Evolutionary conservation across 2,888 invertebrate species (phyloP), one percentile per base, ranked within the genome.

Genomic region (Zygothrica quintamaculata): DNA sequence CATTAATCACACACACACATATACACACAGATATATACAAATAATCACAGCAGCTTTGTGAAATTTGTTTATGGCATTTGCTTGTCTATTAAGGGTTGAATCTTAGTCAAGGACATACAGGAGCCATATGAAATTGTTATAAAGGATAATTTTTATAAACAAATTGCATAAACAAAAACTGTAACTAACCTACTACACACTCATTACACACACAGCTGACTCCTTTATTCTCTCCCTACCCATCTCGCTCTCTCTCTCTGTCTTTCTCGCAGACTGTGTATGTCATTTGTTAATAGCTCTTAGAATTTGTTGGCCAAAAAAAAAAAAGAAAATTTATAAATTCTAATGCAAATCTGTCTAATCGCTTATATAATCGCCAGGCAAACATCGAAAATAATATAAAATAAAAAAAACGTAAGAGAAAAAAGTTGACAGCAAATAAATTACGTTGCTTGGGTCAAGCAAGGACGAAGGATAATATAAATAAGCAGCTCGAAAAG

Each of bases 361-460:
- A 73, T 65, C 70, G 71, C 52, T 42, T 13, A 46, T 62, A 57
- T 61, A 67, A 76, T 72, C 76, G 68, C 40, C 42, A 3, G 65
- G 52, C 61, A 77, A 75, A 74, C 74, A 77, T 71, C 58, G 53
- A 42, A 25, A n/a, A n/a, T n/a, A n/a, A n/a, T n/a, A n/a, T n/a
- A n/a, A n/a, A n/a, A n/a, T n/a, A n/a, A n/a, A n/a, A n/a, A n/a
- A n/a, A n/a, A n/a, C n/a, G n/a, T n/a, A n/a, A n/a, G n/a, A n/a
- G n/a, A n/a, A n/a, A n/a, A 15, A 56, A 69, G 61, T 74, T 74
- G 79, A 59, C 66, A 66, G 57, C 59, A 69, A 85, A 85, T 82
- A 76, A 80, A 80, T 85, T 67, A 76, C 64, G 51, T n/a, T n/a
- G n/a, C n/a, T n/a, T n/a, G n/a, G n/a, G n/a, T n/a, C n/a, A n/a